Percentiles rank a stretch among this genome's conserved stretches.
These are phyloP conservation scores for Oxystoma pomonae DNA, from an alignment of 2,888 invertebrate genomes.

Conservation along the genomic window DNA sequence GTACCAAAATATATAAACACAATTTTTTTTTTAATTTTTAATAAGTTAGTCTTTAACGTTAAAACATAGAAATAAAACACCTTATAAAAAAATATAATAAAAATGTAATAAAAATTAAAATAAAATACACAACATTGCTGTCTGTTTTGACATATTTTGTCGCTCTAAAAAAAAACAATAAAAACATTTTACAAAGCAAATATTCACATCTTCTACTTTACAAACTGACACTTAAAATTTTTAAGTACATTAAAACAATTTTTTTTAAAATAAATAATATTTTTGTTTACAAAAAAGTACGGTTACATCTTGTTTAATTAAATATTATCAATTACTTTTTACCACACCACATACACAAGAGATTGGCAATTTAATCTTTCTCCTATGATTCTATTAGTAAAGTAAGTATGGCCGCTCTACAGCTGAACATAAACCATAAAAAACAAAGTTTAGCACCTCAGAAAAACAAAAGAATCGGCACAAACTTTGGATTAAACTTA, in stretches of 20 bases:
- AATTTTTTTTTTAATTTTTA: too few relatives aligned
- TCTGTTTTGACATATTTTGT: background rate
- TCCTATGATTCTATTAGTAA: too few relatives aligned
- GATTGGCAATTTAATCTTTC: too few relatives aligned
- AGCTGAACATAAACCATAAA: too few relatives aligned
- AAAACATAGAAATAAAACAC: background rate
- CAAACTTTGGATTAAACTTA: too few relatives aligned
- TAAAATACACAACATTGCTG: background rate
- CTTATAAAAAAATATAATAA: background rate
- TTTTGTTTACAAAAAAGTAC: slow-evolving; percentile 29
- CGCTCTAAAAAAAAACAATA: slow-evolving; percentile 19
- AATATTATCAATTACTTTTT: background rate
- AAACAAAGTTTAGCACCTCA: too few relatives aligned
- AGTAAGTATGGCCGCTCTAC: too few relatives aligned
- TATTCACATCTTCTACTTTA: slow-evolving; percentile 18
- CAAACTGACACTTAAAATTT: slow-evolving; percentile 20
- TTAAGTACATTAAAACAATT: slow-evolving; percentile 30
- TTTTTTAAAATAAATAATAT: slow-evolving; percentile 25
- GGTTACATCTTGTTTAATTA: slow-evolving; percentile 17
- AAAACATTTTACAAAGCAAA: slow-evolving; percentile 23
- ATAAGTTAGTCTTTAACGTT: too few relatives aligned
- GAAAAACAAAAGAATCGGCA: too few relatives aligned
- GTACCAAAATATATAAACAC: too few relatives aligned
- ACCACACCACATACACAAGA: slow-evolving; percentile 30
- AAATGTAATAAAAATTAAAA: background rate